phyloP scores from a whole-genome alignment of 1,140 invertebrate species.

The Harlomillsia oculata region DNA sequence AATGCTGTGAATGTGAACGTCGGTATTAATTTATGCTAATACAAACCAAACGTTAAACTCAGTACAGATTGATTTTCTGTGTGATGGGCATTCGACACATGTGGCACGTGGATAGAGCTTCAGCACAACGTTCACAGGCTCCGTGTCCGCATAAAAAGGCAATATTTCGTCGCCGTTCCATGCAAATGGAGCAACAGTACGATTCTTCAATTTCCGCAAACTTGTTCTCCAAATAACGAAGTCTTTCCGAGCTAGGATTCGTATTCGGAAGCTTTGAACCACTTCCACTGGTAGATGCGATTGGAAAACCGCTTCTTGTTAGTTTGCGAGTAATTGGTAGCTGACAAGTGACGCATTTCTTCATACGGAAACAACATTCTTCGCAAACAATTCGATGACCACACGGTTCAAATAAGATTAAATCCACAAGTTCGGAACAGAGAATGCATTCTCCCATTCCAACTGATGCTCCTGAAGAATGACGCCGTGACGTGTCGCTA shows the following conservation, averaged over 20 bases:
- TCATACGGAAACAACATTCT: slow-evolving; percentile 67
- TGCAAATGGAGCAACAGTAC: slow-evolving; percentile 67
- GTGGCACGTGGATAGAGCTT: slow-evolving; percentile 73
- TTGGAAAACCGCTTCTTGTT: slow-evolving; percentile 14
- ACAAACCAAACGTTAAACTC: not conserved
- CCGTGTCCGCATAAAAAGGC: slow-evolving; percentile 83
- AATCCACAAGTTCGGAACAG: slow-evolving; percentile 56
- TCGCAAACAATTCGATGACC: slow-evolving; percentile 62
- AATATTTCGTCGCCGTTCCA: slow-evolving; percentile 65
- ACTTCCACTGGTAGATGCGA: not conserved
- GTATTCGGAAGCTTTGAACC: not conserved
- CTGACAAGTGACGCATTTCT: slow-evolving; percentile 66
- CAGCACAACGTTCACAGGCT: slow-evolving; percentile 70
- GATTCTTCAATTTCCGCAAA: slow-evolving; percentile 81
- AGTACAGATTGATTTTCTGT: slow-evolving; percentile 71
- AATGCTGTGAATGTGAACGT: not conserved
- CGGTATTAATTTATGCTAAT: not conserved
- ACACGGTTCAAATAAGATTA: slow-evolving; percentile 62
- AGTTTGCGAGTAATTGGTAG: slow-evolving; percentile 44
- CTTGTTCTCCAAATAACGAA: slow-evolving; percentile 69
- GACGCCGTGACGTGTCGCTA: not conserved
- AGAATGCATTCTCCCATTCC: slow-evolving; percentile 52
- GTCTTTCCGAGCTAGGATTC: slow-evolving; percentile 52
- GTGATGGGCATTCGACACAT: slow-evolving; percentile 84
- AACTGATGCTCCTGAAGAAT: slow-evolving; percentile 1